Evolutionary conservation across 2,797 vertebrate genomes (phyloP).

Genomic region (Margarornis squamiger): DNA sequence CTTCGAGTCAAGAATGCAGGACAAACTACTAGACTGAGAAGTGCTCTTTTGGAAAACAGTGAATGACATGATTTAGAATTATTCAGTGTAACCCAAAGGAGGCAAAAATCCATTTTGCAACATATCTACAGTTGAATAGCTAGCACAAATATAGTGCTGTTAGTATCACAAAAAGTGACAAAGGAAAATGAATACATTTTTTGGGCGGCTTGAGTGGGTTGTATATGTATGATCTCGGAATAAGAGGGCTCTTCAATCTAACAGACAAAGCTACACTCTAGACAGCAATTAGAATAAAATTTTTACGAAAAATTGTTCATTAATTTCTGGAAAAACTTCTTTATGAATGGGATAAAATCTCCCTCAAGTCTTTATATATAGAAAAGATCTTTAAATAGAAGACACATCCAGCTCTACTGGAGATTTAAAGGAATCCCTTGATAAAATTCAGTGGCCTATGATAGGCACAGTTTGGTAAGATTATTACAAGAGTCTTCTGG

Average conservation of each 20-base stretch:
- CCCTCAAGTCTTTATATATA: not conserved
- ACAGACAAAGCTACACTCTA: not conserved
- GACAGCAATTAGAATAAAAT: not conserved
- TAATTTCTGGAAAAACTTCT: not conserved
- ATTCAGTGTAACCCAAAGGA: not conserved
- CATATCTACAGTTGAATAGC: not conserved
- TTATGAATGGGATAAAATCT: not conserved
- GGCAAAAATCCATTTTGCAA: not conserved
- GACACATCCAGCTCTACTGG: not conserved
- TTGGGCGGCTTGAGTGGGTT: not conserved
- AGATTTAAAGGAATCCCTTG: not conserved
- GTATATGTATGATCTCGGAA: not conserved
- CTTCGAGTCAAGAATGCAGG: not conserved
- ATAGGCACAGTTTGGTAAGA: not conserved
- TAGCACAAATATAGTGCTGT: not conserved
- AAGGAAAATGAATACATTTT: not conserved
- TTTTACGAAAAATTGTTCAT: not conserved
- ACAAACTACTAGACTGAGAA: not conserved
- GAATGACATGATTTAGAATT: not conserved
- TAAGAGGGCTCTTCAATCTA: not conserved
- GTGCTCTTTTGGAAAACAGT: not conserved
- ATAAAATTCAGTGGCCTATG: not conserved
- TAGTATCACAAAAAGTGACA: not conserved
- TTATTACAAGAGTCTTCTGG: not conserved
- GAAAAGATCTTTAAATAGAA: not conserved